These are phyloP conservation scores for Phthorimaea operculella DNA, from an alignment of 1,140 invertebrate species.

Conservation along the genomic window DNA sequence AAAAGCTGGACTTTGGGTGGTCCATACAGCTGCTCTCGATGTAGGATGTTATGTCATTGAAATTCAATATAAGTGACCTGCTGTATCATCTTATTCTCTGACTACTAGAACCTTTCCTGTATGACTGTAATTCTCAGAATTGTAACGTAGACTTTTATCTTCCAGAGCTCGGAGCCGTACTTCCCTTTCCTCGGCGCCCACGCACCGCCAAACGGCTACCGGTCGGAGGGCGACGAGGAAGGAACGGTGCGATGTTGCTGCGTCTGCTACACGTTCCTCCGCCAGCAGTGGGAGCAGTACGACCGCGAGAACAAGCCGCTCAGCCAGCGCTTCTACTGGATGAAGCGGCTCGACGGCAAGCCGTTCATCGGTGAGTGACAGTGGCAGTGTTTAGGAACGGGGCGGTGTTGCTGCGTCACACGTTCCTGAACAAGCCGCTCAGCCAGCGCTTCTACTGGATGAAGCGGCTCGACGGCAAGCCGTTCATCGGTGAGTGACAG, in stretches of 20 bases:
- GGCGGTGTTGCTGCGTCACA: conserved; percentile 78
- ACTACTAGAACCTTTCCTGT: no score
- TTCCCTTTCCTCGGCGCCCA: conserved; percentile 93
- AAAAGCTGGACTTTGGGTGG: no score
- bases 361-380: conserved; percentile 81
- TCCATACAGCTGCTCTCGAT: no score
- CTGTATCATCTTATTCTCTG: no score
- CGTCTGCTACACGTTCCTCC: conserved; percentile 85
- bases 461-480: conserved; percentile 89
- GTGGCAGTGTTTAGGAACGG: no score
- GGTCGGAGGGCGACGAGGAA: conserved; percentile 63
- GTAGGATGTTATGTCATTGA: no score
- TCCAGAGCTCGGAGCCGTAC: conserved; percentile 74
- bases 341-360: conserved; percentile 90
- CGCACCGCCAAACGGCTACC: conserved; percentile 80
- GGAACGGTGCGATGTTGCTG: conserved; percentile 72
- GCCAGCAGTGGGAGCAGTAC: conserved; percentile 91
- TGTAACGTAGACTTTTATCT: not conserved
- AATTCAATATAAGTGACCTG: no score
- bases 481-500: conserved; percentile 81
- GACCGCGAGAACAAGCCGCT: conserved; percentile 86
- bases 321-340: conserved; percentile 89
- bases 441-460: conserved; percentile 91
- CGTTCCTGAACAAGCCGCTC: conserved; percentile 85
- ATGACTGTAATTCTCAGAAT: no score